Evolutionary conservation across 2,797 vertebrate genomes (phyloP), one percentile per base, ranked within the genome.

Genomic region (Gallinago solitaria): DNA sequence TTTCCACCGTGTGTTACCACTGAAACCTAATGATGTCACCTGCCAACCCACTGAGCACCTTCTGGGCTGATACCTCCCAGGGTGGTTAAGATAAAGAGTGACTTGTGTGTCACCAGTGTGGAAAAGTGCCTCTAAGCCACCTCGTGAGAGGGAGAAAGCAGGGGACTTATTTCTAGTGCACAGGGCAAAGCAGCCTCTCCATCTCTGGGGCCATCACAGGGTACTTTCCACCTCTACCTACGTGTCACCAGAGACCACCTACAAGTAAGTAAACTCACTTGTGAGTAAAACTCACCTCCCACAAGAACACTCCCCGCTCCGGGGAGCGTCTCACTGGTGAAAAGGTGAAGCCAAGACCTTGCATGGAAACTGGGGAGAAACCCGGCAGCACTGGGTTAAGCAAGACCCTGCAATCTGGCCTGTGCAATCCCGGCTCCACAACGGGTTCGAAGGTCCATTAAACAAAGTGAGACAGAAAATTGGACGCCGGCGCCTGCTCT

Each of bases 401-500:
- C 89, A 93, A 95, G 93, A 90, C 88, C 81, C 86, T 94, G 95
- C 88, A 97, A 86, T 92, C 86, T 16, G 61, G 11, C 54, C 92
- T 92, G n/a, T 79, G 80, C 77, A 91, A 64, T 89, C 81, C 53
- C 69, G 23, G 80, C 92, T 84, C 76, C 80, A 75, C 75, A 67
- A 35, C 0, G 20, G 64, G n/a, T 56, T 84, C 16, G 7, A 80
- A 81, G 91, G 88, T 93, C 92, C 90, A 81, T 93, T 91, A 91
- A 95, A 93, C 69, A 93, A 81, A 94, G 86, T 0, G 7, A 94
- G 93, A 95, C 90, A 96, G 93, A 96, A 96, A 95, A 95, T 41
- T 95, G 94, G 94, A 95, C 20, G 0, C 73, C 61, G 39, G 39
- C 0, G 4, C n/a, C 56, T 85, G 89, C 76, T 90, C 41, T 1